Conservation (phyloP, 2,888 invertebrate species). For the Anarsia innoxiella region DNA sequence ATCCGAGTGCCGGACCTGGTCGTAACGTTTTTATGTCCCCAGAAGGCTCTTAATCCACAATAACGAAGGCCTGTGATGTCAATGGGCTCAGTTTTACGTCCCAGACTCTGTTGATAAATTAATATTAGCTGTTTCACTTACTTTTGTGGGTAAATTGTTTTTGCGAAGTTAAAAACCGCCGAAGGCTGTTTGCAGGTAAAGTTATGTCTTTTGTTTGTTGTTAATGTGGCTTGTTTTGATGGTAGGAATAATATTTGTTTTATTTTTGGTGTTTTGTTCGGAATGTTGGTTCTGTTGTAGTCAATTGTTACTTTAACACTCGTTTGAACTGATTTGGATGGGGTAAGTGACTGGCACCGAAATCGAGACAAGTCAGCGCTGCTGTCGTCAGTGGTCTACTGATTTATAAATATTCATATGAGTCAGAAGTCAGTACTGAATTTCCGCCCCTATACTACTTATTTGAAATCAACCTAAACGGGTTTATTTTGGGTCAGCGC, state of each 20-base stretch:
- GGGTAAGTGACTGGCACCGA: too few relatives aligned
- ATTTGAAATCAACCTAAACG: too few relatives aligned
- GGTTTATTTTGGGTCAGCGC: too few relatives aligned
- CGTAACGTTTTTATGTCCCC: constrained; percentile 19
- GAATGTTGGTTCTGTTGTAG: too few relatives aligned
- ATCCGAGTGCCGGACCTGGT: constrained; percentile 4
- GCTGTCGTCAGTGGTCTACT: too few relatives aligned
- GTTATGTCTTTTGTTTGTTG: neutral
- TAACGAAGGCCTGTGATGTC: constrained; percentile 17
- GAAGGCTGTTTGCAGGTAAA: neutral
- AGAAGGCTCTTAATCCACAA: constrained; percentile 18
- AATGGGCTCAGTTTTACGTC: constrained; percentile 13
- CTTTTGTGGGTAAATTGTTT: neutral
- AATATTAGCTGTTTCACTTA: constrained; percentile 9
- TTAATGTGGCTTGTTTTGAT: neutral
- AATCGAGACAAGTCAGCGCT: too few relatives aligned
- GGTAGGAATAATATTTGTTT: neutral
- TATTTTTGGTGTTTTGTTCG: neutral
- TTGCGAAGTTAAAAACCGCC: neutral
- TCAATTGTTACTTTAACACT: too few relatives aligned
- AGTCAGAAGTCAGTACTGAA: too few relatives aligned
- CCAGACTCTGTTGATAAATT: constrained; percentile 16
- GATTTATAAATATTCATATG: too few relatives aligned
- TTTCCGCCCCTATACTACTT: too few relatives aligned
- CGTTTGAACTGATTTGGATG: too few relatives aligned